These are phyloP conservation scores for Hyperoplus immaculatus DNA, from an alignment of 2,797 vertebrate species.

Conservation along the genomic window DNA sequence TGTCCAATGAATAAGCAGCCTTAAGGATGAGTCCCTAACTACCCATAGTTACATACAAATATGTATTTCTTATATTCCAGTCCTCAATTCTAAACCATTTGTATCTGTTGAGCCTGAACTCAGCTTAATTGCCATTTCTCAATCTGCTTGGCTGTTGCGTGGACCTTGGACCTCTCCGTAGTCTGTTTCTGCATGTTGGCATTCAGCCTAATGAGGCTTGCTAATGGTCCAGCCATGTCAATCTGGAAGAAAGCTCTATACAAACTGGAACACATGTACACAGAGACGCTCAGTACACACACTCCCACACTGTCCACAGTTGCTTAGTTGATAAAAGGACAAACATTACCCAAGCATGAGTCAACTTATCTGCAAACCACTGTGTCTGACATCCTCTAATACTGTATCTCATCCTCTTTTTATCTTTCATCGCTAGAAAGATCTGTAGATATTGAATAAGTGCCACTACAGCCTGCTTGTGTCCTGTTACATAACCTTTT, in stretches of 20 bases:
- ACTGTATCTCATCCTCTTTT: constrained; percentile 16
- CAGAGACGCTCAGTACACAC: constrained; percentile 7
- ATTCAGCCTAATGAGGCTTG: constrained; percentile 73
- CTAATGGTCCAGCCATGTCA: constrained; percentile 69
- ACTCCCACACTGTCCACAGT: constrained; percentile 21
- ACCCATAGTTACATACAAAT: not conserved
- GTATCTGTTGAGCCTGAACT: constrained; percentile 10
- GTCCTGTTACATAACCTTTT: not conserved
- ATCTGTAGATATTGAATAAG: not conserved
- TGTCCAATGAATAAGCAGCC: not conserved
- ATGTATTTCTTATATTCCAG: not conserved
- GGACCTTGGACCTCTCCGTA: constrained; percentile 56
- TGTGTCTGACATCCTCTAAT: constrained; percentile 14
- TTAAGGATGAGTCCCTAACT: not conserved
- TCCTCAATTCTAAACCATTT: constrained; percentile 10
- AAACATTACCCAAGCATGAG: constrained; percentile 26
- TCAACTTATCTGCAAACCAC: constrained; percentile 28
- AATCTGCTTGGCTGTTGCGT: constrained; percentile 43
- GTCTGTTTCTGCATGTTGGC: constrained; percentile 45
- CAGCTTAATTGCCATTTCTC: constrained; percentile 34
- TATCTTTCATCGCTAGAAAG: not conserved
- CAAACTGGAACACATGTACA: constrained; percentile 55
- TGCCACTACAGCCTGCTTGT: not conserved
- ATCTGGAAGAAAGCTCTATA: constrained; percentile 34
- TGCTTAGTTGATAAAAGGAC: constrained; percentile 35